phyloP scores from a whole-genome alignment of 2,797 vertebrate genomes.

The Liparis tanakae region DNA sequence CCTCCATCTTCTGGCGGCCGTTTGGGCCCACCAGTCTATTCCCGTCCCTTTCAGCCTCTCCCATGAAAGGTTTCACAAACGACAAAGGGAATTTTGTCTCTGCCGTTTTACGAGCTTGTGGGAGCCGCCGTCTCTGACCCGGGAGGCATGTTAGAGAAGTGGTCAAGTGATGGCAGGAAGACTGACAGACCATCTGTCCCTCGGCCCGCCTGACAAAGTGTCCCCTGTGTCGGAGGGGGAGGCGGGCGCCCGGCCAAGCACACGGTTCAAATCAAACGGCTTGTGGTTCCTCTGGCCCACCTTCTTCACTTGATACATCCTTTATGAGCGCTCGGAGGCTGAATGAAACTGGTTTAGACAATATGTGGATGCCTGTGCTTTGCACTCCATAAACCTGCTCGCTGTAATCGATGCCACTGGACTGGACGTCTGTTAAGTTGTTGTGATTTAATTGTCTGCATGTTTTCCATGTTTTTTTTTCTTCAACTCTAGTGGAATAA shows the following conservation, averaged over 20 bases:
- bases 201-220: constrained; percentile 66
- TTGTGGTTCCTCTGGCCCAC: constrained; percentile 59
- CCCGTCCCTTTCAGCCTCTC: constrained; percentile 56
- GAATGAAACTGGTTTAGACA: constrained; percentile 51
- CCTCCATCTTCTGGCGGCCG: constrained; percentile 46
- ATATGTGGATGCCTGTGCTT: constrained; percentile 35
- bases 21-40: constrained; percentile 67
- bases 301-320: constrained; percentile 33
- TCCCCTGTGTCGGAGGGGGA: constrained; percentile 58
- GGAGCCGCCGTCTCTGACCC: constrained; percentile 69
- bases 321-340: constrained; percentile 55
- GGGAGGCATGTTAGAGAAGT: constrained; percentile 60
- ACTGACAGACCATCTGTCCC: constrained; percentile 54
- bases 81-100: constrained; percentile 69
- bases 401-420: constrained; percentile 28
- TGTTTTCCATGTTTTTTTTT: constrained; percentile 41
- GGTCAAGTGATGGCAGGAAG: constrained; percentile 66
- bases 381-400: constrained; percentile 42
- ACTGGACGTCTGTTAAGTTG: constrained; percentile 25
- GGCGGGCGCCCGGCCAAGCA: constrained; percentile 46
- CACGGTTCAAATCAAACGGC: constrained; percentile 46
- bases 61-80: constrained; percentile 53
- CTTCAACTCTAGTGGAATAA: constrained; percentile 27
- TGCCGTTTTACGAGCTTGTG: constrained; percentile 70
- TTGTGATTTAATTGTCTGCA: constrained; percentile 21